Percentiles rank a stretch among this genome's conserved stretches.
Conservation (phyloP, 2,113 vertebrate species). For the Brevimyrus niger region DNA sequence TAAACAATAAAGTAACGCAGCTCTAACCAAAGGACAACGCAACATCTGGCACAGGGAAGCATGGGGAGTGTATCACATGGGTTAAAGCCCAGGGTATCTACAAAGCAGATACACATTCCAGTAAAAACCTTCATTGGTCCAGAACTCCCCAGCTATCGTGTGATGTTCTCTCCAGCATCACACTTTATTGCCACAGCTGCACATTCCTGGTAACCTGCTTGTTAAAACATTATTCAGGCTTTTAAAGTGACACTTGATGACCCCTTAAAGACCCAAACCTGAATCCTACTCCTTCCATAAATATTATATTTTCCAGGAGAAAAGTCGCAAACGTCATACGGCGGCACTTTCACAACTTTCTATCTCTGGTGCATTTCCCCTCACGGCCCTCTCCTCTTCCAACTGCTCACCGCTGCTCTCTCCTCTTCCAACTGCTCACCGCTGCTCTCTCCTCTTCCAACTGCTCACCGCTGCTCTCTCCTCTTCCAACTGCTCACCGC, state of each 20-base stretch:
- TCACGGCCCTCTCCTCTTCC: too few species aligned
- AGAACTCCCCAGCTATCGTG: background rate
- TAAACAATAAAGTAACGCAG: background rate
- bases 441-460: too few species aligned
- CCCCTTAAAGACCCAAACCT: background rate
- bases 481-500: too few species aligned
- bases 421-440: too few species aligned
- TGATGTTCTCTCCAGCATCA: background rate
- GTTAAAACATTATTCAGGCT: background rate
- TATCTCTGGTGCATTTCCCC: background rate
- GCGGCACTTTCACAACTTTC: background rate
- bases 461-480: too few species aligned
- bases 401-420: background rate
- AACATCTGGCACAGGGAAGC: background rate
- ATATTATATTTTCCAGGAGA: background rate
- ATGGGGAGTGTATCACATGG: background rate
- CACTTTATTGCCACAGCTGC: background rate
- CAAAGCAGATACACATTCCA: background rate
- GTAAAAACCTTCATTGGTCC: background rate
- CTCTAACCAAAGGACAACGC: background rate
- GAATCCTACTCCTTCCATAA: background rate
- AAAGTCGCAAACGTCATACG: background rate
- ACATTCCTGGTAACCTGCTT: background rate
- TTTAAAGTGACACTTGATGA: background rate
- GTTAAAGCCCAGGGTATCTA: background rate